Evolutionary conservation across 2,888 invertebrate species (phyloP).

Genomic region (Xanthorhoe spadicearia): DNA sequence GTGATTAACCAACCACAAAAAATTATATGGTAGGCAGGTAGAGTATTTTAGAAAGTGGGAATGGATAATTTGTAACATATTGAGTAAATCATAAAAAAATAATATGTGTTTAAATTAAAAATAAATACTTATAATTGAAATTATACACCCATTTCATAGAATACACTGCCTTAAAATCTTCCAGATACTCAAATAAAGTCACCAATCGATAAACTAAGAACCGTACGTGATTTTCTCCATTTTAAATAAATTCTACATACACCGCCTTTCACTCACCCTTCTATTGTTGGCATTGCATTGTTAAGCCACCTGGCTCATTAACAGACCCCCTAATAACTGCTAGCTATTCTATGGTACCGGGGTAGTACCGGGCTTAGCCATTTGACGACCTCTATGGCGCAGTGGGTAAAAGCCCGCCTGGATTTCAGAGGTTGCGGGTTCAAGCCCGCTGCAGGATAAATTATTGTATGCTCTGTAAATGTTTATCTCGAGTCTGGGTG

Average conservation of each 20-base stretch:
- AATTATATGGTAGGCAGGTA: neutral
- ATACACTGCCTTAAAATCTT: neutral
- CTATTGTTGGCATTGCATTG: slow-evolving; percentile 73
- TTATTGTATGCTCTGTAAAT: too few species aligned
- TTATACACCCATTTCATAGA: neutral
- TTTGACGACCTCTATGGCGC: too few species aligned
- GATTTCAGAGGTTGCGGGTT: too few species aligned
- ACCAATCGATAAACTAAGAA: slow-evolving; percentile 25
- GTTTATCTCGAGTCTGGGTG: too few species aligned
- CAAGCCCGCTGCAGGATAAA: too few species aligned
- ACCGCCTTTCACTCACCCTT: slow-evolving; percentile 59
- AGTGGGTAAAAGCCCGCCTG: too few species aligned
- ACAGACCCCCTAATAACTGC: slow-evolving; percentile 47
- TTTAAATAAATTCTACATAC: slow-evolving; percentile 49
- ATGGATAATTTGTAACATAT: too few species aligned
- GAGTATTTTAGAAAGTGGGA: neutral
- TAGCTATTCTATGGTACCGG: slow-evolving; percentile 17
- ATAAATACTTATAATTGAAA: too few species aligned
- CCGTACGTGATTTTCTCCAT: slow-evolving; percentile 39
- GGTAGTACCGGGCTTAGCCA: neutral
- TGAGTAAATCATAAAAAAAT: too few species aligned
- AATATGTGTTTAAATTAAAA: too few species aligned
- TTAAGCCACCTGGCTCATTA: slow-evolving; percentile 81
- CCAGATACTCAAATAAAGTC: neutral
- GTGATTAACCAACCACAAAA: neutral